phyloP scores from a whole-genome alignment of 2,888 invertebrate species.

The Cheiracanthium punctorium region DNA sequence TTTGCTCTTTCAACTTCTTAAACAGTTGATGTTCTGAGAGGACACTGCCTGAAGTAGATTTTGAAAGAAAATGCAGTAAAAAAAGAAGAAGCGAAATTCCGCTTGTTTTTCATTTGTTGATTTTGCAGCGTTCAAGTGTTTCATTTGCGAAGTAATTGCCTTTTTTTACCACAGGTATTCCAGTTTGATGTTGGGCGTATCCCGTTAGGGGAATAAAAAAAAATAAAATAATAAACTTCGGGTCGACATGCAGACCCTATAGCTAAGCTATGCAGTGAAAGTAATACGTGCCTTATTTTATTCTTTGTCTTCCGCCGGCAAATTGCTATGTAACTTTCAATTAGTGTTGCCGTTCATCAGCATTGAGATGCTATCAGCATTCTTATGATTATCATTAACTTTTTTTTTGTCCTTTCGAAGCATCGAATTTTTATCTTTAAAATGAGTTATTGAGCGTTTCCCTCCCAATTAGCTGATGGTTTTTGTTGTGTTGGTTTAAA shows the following conservation, averaged over 20 bases:
- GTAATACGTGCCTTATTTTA: neutral
- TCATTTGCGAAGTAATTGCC: constrained; percentile 1
- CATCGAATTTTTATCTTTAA: too few species aligned
- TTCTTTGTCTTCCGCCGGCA: neutral
- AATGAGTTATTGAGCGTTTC: too few species aligned
- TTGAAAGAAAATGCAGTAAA: neutral
- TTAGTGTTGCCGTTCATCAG: neutral
- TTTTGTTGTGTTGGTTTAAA: too few species aligned
- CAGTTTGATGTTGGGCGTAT: neutral
- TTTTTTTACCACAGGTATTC: constrained; percentile 5
- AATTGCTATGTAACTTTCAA: constrained; percentile 10
- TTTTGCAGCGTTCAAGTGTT: neutral
- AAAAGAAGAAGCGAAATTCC: neutral
- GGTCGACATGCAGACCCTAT: neutral
- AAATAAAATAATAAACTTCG: too few species aligned
- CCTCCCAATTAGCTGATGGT: too few species aligned
- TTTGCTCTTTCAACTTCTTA: too few species aligned
- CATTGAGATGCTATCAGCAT: neutral
- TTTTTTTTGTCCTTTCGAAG: too few species aligned
- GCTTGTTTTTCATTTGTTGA: neutral
- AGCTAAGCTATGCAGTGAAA: neutral
- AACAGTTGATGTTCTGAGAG: too few species aligned
- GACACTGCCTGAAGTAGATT: neutral
- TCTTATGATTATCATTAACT: neutral
- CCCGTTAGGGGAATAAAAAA: neutral